phyloP scores from a whole-genome alignment of 1,140 invertebrate species.

The Coelopa frigida region DNA sequence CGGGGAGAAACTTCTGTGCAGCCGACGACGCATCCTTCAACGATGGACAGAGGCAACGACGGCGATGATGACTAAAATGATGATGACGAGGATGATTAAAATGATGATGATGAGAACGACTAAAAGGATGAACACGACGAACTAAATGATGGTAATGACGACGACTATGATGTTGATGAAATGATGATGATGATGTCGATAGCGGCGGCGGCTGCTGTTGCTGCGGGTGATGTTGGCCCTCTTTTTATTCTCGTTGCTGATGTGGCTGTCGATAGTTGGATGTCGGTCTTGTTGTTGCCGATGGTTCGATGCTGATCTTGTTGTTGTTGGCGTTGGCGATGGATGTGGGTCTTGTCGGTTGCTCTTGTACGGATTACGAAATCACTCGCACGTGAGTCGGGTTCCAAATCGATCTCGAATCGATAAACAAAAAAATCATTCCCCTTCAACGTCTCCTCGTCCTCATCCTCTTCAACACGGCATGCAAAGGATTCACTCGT shows the following conservation, averaged over 20 bases:
- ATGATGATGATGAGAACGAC: conserved; percentile 5
- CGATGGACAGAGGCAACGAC: neutral
- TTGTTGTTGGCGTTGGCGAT: conserved; percentile 9
- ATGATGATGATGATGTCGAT: neutral
- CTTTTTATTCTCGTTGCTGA: neutral
- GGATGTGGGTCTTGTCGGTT: too few species aligned
- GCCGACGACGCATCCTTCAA: conserved; percentile 2
- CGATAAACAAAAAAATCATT: too few species aligned
- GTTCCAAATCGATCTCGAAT: too few species aligned
- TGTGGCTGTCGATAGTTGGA: conserved; percentile 6
- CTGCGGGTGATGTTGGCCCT: conserved; percentile 1
- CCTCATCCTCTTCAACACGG: too few species aligned
- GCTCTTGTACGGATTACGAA: too few species aligned
- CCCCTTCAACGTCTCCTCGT: too few species aligned
- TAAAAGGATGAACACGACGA: conserved; percentile 1
- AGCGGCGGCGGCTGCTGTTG: neutral
- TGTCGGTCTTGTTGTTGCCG: conserved; percentile 1
- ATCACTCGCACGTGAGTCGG: too few species aligned
- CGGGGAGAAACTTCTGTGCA: too few species aligned
- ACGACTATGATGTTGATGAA: neutral
- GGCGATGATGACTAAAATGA: neutral
- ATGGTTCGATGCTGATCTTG: neutral
- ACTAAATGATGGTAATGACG: neutral
- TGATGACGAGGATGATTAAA: neutral
- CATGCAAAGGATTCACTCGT: too few species aligned